Percentiles rank a stretch among this genome's conserved stretches.
Conservation (phyloP, 2,113 vertebrate species). For the Australoheros scitulus region DNA sequence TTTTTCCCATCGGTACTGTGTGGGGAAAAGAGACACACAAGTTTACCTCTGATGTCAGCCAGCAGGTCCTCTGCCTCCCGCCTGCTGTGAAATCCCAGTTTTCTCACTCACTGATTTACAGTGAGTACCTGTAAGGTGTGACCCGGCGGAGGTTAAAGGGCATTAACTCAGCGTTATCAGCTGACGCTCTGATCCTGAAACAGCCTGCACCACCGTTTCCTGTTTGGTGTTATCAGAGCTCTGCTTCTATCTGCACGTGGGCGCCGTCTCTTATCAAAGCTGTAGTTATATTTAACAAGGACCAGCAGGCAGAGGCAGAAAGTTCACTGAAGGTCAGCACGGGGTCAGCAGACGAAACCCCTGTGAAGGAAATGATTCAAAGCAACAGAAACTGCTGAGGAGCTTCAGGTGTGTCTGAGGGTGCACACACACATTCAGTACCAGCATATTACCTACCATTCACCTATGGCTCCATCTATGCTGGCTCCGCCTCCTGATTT, state of each 20-base stretch:
- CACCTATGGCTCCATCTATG: too few relatives aligned
- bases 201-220: not conserved
- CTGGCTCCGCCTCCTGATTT: not conserved
- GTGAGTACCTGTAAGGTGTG: too few relatives aligned
- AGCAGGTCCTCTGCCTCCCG: too few relatives aligned
- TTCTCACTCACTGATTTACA: too few relatives aligned
- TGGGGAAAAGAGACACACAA: too few relatives aligned
- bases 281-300: slow-evolving; percentile 55
- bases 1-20: too few relatives aligned
- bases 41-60: too few relatives aligned
- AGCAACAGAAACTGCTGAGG: not conserved
- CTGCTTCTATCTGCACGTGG: slow-evolving; percentile 15
- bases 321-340: slow-evolving; percentile 13
- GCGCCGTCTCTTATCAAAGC: slow-evolving; percentile 38
- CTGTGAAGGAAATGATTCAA: not conserved
- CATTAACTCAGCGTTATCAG: too few relatives aligned
- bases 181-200: not conserved
- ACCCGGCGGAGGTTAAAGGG: too few relatives aligned
- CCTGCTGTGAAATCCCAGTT: too few relatives aligned
- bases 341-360: not conserved
- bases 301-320: not conserved
- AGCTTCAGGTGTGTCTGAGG: not conserved
- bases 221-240: not conserved
- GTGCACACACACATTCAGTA: not conserved
- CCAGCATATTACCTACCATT: too few relatives aligned